These are phyloP conservation scores for Saguinus midas DNA, from an alignment of 2,113 vertebrate species.

Conservation along the genomic window DNA sequence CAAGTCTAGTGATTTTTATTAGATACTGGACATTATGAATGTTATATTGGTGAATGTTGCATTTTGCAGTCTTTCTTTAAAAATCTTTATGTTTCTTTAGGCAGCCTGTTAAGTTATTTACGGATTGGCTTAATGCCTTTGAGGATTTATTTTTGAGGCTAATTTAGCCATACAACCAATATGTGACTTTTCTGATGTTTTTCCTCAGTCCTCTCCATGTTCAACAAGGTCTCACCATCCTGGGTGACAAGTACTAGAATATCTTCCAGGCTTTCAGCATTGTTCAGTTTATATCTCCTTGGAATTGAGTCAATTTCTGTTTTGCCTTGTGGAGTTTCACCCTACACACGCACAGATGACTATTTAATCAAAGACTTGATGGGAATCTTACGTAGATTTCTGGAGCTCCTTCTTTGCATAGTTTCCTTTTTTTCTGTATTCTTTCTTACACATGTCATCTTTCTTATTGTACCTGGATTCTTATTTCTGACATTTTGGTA, in stretches of 20 bases:
- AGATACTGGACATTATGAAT: neutral
- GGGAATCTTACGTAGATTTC: neutral
- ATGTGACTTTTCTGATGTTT: neutral
- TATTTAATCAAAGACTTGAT: neutral
- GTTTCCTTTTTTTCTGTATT: neutral
- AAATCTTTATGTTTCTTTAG: neutral
- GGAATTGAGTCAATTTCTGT: neutral
- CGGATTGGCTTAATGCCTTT: neutral
- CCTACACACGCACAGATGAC: neutral
- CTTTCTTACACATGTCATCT: neutral
- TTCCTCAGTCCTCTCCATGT: neutral
- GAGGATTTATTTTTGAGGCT: neutral
- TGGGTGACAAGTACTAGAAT: neutral
- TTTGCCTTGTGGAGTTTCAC: neutral
- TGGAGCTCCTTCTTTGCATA: neutral
- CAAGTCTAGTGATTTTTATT: slow-evolving; percentile 21
- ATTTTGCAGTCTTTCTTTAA: neutral
- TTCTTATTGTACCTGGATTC: neutral
- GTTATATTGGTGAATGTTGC: neutral
- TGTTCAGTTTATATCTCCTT: neutral
- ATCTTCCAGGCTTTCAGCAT: neutral
- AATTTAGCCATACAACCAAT: neutral
- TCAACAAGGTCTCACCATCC: neutral
- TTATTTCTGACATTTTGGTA: neutral
- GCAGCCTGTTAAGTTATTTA: neutral